Evolutionary conservation across 1,140 invertebrate genomes (phyloP).

Genomic region (Metaphire vulgaris): DNA sequence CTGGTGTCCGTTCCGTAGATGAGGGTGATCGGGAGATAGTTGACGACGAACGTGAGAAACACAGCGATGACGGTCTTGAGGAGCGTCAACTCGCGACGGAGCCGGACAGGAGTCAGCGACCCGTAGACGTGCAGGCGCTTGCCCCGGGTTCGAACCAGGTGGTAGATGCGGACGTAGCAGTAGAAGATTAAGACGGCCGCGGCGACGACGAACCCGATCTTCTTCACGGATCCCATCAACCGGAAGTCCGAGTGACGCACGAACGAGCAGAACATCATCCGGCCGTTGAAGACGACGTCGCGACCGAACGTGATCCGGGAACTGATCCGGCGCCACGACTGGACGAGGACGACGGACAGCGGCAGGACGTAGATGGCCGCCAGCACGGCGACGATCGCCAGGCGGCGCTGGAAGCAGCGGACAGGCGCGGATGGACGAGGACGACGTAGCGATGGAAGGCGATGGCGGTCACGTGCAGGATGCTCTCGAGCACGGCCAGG

Average conservation of each 20-base stretch:
- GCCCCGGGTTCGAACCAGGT: conserved; percentile 15
- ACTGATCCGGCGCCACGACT: not conserved
- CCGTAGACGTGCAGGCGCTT: conserved; percentile 1
- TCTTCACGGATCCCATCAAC: not conserved
- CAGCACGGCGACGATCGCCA: conserved; percentile 13
- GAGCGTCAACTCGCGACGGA: conserved; percentile 21
- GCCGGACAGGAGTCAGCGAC: not conserved
- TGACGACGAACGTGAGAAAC: conserved; percentile 20
- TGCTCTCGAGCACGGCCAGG: conserved; percentile 23
- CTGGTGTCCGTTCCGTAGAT: conserved; percentile 20
- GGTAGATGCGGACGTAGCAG: conserved; percentile 27
- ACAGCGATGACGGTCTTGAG: conserved; percentile 27
- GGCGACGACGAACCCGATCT: conserved; percentile 6
- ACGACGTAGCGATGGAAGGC: conserved; percentile 27
- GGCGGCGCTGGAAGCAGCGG: conserved; percentile 12
- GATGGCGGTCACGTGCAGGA: conserved; percentile 27
- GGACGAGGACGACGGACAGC: conserved; percentile 13
- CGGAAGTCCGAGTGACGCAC: conserved; percentile 13
- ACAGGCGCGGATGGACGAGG: conserved; percentile 22
- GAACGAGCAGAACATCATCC: conserved; percentile 26
- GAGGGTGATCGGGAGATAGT: conserved; percentile 22
- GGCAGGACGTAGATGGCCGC: conserved; percentile 18
- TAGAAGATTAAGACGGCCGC: conserved; percentile 26
- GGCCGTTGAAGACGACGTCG: conserved; percentile 24
- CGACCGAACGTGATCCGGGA: not conserved